Evolutionary conservation across 2,888 invertebrate genomes (phyloP).

Genomic region (Papilio gigon): DNA sequence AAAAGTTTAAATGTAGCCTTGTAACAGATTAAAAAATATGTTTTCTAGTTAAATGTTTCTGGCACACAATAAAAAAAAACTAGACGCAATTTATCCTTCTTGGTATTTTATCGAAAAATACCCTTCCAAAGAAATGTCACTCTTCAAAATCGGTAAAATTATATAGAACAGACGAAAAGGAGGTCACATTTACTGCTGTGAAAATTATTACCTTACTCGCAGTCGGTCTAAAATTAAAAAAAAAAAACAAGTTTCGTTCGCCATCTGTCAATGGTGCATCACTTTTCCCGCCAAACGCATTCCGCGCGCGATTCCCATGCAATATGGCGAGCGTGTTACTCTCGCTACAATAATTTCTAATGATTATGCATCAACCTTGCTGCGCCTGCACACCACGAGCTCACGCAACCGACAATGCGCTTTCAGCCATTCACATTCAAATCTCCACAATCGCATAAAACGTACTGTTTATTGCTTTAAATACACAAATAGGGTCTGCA

Average conservation of each 20-base stretch:
- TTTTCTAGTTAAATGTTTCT: not conserved
- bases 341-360: slow-evolving; percentile 73
- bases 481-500: slow-evolving; percentile 76
- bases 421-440: slow-evolving; percentile 77
- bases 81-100: not conserved
- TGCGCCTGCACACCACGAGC: slow-evolving; percentile 79
- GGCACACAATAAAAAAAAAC: not conserved
- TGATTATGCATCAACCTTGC: slow-evolving; percentile 78
- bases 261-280: slow-evolving; percentile 64
- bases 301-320: slow-evolving; percentile 71
- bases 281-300: slow-evolving; percentile 70
- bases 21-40: not conserved
- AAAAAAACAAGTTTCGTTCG: slow-evolving; percentile 46
- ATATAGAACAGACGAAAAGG: slow-evolving; percentile 7
- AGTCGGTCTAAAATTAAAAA: slow-evolving; percentile 34
- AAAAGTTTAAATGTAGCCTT: not conserved
- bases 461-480: slow-evolving; percentile 82
- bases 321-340: slow-evolving; percentile 55
- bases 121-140: too few relatives aligned
- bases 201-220: not conserved
- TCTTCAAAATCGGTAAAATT: not conserved
- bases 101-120: too few relatives aligned
- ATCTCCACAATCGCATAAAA: slow-evolving; percentile 80
- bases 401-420: slow-evolving; percentile 80
- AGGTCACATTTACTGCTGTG: slow-evolving; percentile 32